These are phyloP conservation scores for Gymnothorax javanicus DNA, from an alignment of 2,797 vertebrate species.

Conservation along the genomic window DNA sequence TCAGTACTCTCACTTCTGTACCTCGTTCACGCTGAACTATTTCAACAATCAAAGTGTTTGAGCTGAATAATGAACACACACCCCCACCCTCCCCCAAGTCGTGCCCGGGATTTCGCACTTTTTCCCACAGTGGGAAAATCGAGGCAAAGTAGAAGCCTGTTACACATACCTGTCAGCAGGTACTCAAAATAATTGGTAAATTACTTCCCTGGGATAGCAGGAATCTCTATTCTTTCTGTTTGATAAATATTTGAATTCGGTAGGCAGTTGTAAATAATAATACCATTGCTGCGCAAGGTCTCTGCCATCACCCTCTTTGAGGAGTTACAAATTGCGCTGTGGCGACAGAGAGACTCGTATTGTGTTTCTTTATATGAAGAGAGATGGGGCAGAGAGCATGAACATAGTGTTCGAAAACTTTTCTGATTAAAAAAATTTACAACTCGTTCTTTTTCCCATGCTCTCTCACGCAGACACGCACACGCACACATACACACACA, in stretches of 20 bases:
- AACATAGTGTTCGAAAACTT: background rate
- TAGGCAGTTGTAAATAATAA: slow-evolving; percentile 58
- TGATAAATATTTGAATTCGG: slow-evolving; percentile 74
- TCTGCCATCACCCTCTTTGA: background rate
- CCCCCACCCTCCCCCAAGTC: slow-evolving; percentile 39
- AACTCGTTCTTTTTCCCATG: background rate
- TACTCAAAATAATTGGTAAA: slow-evolving; percentile 83
- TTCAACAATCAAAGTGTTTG: slow-evolving; percentile 63
- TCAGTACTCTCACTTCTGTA: slow-evolving; percentile 20
- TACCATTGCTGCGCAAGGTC: slow-evolving; percentile 34
- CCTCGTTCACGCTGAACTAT: slow-evolving; percentile 40
- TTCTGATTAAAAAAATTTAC: slow-evolving; percentile 12
- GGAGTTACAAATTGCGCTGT: slow-evolving; percentile 12
- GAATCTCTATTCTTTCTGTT: slow-evolving; percentile 59
- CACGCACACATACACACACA: background rate
- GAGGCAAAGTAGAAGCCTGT: slow-evolving; percentile 64
- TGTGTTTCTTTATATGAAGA: slow-evolving; percentile 12
- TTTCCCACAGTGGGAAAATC: slow-evolving; percentile 59
- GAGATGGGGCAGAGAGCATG: slow-evolving; percentile 14
- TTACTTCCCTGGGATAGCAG: slow-evolving; percentile 71
- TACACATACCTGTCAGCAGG: slow-evolving; percentile 82
- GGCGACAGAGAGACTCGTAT: background rate
- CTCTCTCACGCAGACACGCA: background rate
- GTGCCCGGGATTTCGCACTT: slow-evolving; percentile 60
- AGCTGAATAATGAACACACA: slow-evolving; percentile 49